Percentiles rank a stretch among this genome's conserved stretches.
Evolutionary conservation across 2,888 invertebrate genomes (phyloP).

Genomic region (Oscheius sp.): DNA sequence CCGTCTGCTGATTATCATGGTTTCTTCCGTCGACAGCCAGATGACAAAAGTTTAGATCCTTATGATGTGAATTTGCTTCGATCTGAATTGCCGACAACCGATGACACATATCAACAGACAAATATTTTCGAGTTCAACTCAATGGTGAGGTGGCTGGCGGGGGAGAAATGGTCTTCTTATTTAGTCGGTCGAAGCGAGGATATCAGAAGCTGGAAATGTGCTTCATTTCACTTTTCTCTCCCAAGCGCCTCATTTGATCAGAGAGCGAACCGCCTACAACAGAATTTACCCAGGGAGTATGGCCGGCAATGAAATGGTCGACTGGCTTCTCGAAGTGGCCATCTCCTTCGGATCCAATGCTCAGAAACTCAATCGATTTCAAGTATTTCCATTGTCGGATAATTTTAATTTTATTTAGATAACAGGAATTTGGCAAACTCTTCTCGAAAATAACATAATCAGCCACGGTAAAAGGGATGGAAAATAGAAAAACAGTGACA

Average conservation of each 20-base stretch:
- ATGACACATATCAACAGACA: slow-evolving; percentile 16
- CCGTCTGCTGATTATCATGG: slow-evolving; percentile 27
- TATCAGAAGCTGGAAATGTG: slow-evolving; percentile 54
- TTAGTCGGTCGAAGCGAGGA: slow-evolving; percentile 56
- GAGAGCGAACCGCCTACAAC: slow-evolving; percentile 57
- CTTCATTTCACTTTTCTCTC: slow-evolving; percentile 55
- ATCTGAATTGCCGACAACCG: slow-evolving; percentile 27
- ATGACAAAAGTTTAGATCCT: slow-evolving; percentile 21
- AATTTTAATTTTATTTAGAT: slow-evolving; percentile 41
- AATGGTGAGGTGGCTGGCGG: slow-evolving; percentile 16
- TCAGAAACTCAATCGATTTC: slow-evolving; percentile 49
- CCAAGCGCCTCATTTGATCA: slow-evolving; percentile 55
- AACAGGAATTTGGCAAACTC: slow-evolving; percentile 85
- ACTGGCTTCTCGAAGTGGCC: slow-evolving; percentile 82
- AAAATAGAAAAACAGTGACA: background rate
- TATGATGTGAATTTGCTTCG: slow-evolving; percentile 29
- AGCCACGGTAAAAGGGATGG: slow-evolving; percentile 78
- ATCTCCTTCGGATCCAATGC: slow-evolving; percentile 28
- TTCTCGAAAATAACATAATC: slow-evolving; percentile 84
- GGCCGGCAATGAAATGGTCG: slow-evolving; percentile 85
- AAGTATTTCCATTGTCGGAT: slow-evolving; percentile 37
- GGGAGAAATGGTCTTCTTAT: slow-evolving; percentile 1
- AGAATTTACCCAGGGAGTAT: slow-evolving; percentile 78
- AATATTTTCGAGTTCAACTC: slow-evolving; percentile 37
- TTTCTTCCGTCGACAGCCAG: too few relatives aligned